These are phyloP conservation scores for Formica aserva DNA, from an alignment of 2,888 invertebrate genomes.

Conservation along the genomic window DNA sequence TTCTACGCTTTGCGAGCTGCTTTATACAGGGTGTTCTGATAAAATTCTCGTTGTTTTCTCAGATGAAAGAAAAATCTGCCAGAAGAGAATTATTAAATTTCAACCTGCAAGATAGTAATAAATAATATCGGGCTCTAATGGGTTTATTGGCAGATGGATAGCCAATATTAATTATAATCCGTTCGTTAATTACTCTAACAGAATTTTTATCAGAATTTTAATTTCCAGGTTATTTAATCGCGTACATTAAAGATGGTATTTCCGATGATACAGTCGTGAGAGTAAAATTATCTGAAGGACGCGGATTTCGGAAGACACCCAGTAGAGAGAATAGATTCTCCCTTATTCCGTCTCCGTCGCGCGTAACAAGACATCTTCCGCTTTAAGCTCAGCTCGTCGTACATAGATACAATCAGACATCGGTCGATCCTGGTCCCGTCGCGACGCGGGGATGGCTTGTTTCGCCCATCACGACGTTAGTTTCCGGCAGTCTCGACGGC, in stretches of 20 bases:
- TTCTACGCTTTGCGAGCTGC: conserved; percentile 8
- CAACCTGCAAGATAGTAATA: not conserved
- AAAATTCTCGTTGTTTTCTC: not conserved
- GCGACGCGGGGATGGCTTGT: conserved; percentile 52
- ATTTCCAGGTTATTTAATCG: not conserved
- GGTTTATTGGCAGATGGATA: not conserved
- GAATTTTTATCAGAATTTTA: conserved; percentile 2
- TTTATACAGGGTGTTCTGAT: conserved; percentile 15
- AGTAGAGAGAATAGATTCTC: not conserved
- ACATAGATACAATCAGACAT: conserved; percentile 66
- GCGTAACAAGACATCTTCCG: conserved; percentile 55
- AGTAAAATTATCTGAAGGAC: not conserved
- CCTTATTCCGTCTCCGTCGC: conserved; percentile 42
- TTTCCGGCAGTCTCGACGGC: conserved; percentile 72
- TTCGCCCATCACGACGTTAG: conserved; percentile 68
- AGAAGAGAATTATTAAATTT: not conserved
- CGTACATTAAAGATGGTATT: not conserved
- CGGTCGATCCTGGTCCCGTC: conserved; percentile 64
- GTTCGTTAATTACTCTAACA: not conserved
- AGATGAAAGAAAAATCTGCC: not conserved
- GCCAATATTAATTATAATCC: not conserved
- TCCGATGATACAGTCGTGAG: not conserved
- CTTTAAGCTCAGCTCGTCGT: conserved; percentile 65
- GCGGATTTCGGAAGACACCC: conserved; percentile 22
- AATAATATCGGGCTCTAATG: not conserved